Base-by-base conservation (phyloP, 2,797 vertebrate genomes). In the Melanotaenia parkinsoni region DNA sequence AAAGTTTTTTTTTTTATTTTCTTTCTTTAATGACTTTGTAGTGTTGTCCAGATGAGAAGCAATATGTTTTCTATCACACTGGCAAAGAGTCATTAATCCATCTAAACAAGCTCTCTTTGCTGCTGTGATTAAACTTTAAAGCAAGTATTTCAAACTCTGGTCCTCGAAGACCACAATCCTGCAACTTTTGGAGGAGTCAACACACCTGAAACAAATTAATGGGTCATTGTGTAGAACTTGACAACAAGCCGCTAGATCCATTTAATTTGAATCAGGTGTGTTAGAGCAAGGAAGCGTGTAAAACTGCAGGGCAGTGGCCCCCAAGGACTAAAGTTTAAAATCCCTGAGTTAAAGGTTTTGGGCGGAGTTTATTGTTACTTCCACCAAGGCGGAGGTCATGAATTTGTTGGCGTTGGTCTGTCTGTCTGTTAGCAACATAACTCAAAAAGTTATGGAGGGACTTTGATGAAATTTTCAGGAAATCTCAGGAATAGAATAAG, bases 301-400 rank as follows among this genome's bases (percentile, higher is more conserved):
- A 37, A 37, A 37, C 35, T 37, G 12, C 12, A 4, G 12, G 38
- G 13, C 38, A 40, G 38, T 40, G 38, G 38, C 12, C 57, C 32
- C 20, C 5, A 18, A 58, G 14, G 22, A 47, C 43, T 60, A 57
- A 45, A 63, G 18, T 28, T 30, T 68, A 58, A 73, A 56, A 60
- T 73, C 57, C 60, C 11, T 58, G 40, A 61, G 62, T 67, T 70
- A 77, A 77, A 60, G 43, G 33, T 11, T 38, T 64, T 47, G 68
- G 40, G 51, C 53, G 61, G 62, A 54, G 50, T 47, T 64, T 38
- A 33, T 1, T 3, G 28, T 40, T 10, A 37, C 35, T 2, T 37
- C 11, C 35, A 33, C 32, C 32, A 7, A 33, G 32, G 32, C 7
- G 32, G 32, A 33, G 32, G 32, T 33, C 32, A 33, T 33, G 32